These are phyloP conservation scores for Pomatorhinus ruficollis DNA, from an alignment of 2,113 vertebrate species.

Conservation along the genomic window DNA sequence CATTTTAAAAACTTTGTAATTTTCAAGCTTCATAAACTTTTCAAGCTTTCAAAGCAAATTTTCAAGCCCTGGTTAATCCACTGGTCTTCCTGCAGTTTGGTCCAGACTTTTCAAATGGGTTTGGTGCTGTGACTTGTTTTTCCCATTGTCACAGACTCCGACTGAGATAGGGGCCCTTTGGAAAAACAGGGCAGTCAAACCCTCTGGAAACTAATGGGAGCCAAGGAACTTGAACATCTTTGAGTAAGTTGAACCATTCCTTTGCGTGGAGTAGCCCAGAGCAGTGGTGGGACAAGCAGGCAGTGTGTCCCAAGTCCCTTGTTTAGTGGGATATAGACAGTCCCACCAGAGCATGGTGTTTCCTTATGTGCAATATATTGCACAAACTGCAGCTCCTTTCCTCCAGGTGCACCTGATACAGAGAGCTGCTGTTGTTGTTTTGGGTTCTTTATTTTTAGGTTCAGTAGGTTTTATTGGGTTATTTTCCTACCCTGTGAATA, in stretches of 20 bases:
- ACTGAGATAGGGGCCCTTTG: not conserved
- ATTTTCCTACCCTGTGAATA: slow-evolving; percentile 14
- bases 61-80: not conserved
- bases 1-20: not conserved
- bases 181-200: not conserved
- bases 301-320: not conserved
- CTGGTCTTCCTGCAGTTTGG: not conserved
- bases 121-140: not conserved
- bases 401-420: not conserved
- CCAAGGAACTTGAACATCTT: not conserved
- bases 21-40: not conserved
- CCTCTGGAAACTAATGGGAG: not conserved
- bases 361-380: not conserved
- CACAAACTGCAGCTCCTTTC: not conserved
- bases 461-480: slow-evolving; percentile 41
- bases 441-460: slow-evolving; percentile 30
- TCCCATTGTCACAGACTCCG: not conserved
- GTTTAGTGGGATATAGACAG: not conserved
- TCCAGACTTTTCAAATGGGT: not conserved
- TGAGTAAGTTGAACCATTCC: not conserved
- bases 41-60: not conserved
- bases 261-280: not conserved
- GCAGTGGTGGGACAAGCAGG: not conserved
- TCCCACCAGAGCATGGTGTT: not conserved
- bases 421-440: slow-evolving; percentile 7